Base-by-base conservation (phyloP, 2,888 invertebrate species). In the Ophion slaviceki region DNA sequence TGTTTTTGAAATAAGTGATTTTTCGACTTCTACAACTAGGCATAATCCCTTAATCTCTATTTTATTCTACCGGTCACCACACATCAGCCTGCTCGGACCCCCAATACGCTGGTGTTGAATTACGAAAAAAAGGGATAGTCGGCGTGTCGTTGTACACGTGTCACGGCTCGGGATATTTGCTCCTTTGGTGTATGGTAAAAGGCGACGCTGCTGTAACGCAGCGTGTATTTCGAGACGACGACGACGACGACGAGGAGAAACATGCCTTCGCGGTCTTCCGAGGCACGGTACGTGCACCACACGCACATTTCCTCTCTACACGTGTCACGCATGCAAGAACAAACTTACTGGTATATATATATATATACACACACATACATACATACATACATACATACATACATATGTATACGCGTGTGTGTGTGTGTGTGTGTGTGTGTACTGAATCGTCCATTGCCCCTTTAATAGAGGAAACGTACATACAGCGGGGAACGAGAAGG, bases 211-310 rank as follows among this genome's bases (percentile, higher is more conserved):
- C 28, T 70, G 36, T 45, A 62, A 3, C 80, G 64, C 61, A 82
- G 82, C 77, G 86, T 83, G 83, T 86, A 86, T 86, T 86, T 86
- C 80, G 83, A 86, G 86, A 86, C 83, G 86, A 47, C 62, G 78
- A 85, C 62, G 78, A 85, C 71, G 86, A 86, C 78, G 74, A 76
- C 20, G 40, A 75, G 64, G 32, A 45, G 66, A 79, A 76, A 84
- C 80, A 82, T 79, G 82, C 80, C 82, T 82, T 77, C 83, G 86
- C 84, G 84, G 80, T 87, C 86, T 88, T 87, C 84, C 77, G 84
- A 87, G 84, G 84, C 84, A 84, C 85, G 76, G 67, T 86, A 78
- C 83, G 87, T 86, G 79, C 82, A 80, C 59, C 72, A 53, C 80
- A 80, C 61, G 85, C 83, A 86, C 86, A 76, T 71, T 80, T 76